Evolutionary conservation across 2,797 vertebrate species (phyloP).

Genomic region (Hoplostethus mediterraneus): DNA sequence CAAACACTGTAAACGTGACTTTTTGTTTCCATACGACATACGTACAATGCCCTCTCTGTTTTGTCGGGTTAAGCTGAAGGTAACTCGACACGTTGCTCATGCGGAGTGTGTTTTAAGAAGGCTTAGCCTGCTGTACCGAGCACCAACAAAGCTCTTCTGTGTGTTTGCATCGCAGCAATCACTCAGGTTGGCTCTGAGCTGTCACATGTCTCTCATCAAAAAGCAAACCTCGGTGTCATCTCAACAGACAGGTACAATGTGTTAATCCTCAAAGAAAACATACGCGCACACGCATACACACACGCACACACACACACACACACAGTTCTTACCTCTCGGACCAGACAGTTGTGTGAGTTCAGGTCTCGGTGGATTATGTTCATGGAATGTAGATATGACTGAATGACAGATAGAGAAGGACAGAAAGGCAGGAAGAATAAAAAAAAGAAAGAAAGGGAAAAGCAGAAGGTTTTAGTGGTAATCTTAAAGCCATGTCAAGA

Average conservation of each 20-base stretch:
- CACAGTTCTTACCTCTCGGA: conserved; percentile 90
- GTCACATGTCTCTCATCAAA: background rate
- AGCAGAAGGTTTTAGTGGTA: conserved; percentile 27
- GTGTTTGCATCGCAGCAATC: conserved; percentile 36
- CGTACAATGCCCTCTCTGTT: conserved; percentile 39
- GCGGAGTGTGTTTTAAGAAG: conserved; percentile 34
- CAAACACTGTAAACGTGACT: background rate
- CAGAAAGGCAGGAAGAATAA: conserved; percentile 5
- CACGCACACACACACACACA: conserved; percentile 11
- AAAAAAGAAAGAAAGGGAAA: conserved; percentile 23
- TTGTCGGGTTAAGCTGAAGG: conserved; percentile 7
- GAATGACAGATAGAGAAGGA: conserved; percentile 41
- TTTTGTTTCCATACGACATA: conserved; percentile 29
- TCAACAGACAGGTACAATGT: conserved; percentile 33
- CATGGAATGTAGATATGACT: conserved; percentile 99
- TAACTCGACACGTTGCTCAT: conserved; percentile 16
- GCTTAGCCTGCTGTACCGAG: conserved; percentile 25
- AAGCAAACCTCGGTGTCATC: background rate
- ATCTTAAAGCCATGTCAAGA: conserved; percentile 31
- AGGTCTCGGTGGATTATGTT: conserved; percentile 98
- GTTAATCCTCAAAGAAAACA: conserved; percentile 60
- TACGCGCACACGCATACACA: conserved; percentile 8
- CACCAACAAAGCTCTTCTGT: conserved; percentile 57
- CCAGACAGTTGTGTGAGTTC: conserved; percentile 98
- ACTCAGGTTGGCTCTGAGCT: background rate